Conservation (phyloP, 2,113 vertebrate species). For the Cyphomyrus plagiostoma region DNA sequence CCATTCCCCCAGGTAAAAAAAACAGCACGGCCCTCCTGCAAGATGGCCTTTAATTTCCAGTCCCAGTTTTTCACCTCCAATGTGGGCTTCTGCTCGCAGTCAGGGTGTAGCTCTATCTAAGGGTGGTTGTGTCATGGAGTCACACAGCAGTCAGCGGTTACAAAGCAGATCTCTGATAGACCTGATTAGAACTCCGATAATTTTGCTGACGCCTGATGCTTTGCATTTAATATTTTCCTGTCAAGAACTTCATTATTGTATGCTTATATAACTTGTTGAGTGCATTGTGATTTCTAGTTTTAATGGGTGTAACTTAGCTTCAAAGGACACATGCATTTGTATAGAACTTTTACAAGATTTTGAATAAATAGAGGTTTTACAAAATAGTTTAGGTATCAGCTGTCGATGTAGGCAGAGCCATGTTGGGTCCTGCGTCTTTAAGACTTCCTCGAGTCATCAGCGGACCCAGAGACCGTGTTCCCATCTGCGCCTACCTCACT, state of each 20-base stretch:
- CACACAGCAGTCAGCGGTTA: not conserved
- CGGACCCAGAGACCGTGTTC: not conserved
- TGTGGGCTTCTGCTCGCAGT: not conserved
- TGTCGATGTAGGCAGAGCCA: not conserved
- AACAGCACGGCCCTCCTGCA: not conserved
- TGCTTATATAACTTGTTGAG: not conserved
- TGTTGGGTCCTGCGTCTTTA: slow-evolving; percentile 29
- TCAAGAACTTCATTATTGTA: not conserved
- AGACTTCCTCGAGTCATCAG: not conserved
- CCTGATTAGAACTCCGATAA: not conserved
- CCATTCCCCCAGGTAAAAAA: not conserved
- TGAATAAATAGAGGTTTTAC: not conserved
- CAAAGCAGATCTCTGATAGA: not conserved
- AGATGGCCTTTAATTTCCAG: not conserved
- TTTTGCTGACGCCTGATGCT: not conserved
- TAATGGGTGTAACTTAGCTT: not conserved
- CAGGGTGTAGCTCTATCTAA: not conserved
- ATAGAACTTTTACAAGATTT: not conserved
- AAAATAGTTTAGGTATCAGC: not conserved
- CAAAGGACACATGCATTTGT: not conserved
- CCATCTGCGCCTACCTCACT: slow-evolving; percentile 15
- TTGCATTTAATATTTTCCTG: not conserved
- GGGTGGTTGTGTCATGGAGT: not conserved
- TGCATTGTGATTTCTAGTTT: not conserved
- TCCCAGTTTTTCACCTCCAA: not conserved